Base-by-base conservation (phyloP, 2,797 vertebrate species). In the Heteromormyrus szaboi region DNA sequence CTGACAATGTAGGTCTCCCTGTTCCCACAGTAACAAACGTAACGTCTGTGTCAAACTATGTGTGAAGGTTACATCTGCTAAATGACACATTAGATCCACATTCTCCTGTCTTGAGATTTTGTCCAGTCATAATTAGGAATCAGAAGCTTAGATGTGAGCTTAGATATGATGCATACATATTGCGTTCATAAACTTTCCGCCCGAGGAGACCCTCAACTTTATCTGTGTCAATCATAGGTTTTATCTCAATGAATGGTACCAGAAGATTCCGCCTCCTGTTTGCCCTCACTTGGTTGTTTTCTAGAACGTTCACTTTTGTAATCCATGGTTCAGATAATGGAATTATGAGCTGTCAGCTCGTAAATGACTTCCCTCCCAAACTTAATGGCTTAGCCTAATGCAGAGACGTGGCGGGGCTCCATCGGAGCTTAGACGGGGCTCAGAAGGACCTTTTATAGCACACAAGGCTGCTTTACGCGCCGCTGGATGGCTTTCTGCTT, bases 1-100 rank as follows among this genome's bases (percentile, higher is more conserved):
- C 95, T 96, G 92, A 97, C 97, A 93, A 97, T 99, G 98, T 99
- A 95, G 94, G 97, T 96, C 50, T 48, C 81, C 48, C 5, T 84
- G 7, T 50, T 11, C n/a, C 81, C 1, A 0, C 3, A 22, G 4
- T 50, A 48, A 83, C 19, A 83, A 48, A 50, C 19, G 1, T 44
- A 44, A 37, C 1, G 4, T 79, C 6, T 22, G n/a, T 12, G 3
- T 48, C 19, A 48, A 12, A 22, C 14, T 11, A 41, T 79, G 37
- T 79, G 14, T n/a, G 72, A 76, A 37, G 25, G 14, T 44, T 37
- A 44, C 72, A 25, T 29, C 25, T 65, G 22, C 25, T 2, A 68
- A 33, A 68, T 68, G 62, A 68, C 62, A 33, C 62, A 12, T 68
- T 33, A 33, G 25, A 68, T 68, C 11, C 25, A 68, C 25, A 33